A percentile compares a stretch with the other conserved stretches of the same genome.
Evolutionary conservation across 2,113 vertebrate species (phyloP).

Genomic region (Corythornis madagascariensis): DNA sequence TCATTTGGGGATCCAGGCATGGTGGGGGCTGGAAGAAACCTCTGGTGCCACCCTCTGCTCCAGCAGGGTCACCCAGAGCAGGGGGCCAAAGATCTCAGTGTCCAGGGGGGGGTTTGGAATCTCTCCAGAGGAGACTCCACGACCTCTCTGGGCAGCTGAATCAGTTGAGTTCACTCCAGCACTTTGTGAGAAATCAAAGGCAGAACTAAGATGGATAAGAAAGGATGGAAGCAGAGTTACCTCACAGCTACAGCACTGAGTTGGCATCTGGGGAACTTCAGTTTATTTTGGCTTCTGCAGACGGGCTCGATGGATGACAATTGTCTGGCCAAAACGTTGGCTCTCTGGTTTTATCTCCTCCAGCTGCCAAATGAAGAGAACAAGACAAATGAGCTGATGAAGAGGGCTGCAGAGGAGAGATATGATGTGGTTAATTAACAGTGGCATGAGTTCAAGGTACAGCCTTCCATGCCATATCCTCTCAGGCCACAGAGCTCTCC

Average conservation of each 20-base stretch:
- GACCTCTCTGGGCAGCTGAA: not conserved
- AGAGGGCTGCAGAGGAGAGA: not conserved
- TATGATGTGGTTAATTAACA: not conserved
- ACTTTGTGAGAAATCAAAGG: not conserved
- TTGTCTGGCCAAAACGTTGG: not conserved
- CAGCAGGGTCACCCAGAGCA: not conserved
- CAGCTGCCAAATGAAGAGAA: not conserved
- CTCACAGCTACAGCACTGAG: fast-evolving
- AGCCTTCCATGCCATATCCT: not conserved
- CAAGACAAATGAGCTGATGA: not conserved
- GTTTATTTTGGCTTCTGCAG: not conserved
- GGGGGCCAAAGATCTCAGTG: no score
- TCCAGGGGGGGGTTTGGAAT: not conserved
- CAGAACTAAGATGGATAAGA: not conserved
- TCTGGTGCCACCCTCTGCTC: not conserved
- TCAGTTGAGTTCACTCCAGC: not conserved
- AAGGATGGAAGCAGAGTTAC: not conserved
- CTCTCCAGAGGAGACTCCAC: not conserved
- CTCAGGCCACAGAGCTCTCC: not conserved
- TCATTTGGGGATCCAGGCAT: not conserved
- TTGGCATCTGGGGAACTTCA: not conserved
- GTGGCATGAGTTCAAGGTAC: not conserved
- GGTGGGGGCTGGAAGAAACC: not conserved
- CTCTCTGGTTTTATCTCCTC: not conserved
- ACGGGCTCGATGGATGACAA: not conserved